Percentiles rank a stretch among this genome's conserved stretches.
These are phyloP conservation scores for Molorchus minor DNA, from an alignment of 2,888 invertebrate species.

Conservation along the genomic window DNA sequence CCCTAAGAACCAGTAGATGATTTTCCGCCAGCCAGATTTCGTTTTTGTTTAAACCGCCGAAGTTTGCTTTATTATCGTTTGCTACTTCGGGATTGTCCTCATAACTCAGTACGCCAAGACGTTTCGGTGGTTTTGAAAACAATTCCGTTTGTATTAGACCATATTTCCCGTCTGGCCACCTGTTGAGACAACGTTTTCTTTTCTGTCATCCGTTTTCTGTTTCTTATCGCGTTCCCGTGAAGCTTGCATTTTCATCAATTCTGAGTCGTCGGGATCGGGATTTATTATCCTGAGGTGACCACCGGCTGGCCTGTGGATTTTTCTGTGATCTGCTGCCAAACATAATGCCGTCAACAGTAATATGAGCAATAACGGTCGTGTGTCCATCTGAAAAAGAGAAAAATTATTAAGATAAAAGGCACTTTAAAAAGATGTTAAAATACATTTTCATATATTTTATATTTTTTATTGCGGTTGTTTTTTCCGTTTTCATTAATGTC, in stretches of 20 bases:
- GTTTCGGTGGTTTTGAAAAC: conserved; percentile 74
- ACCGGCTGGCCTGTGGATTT: conserved; percentile 73
- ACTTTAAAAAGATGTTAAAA: too few relatives aligned
- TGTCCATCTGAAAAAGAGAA: conserved; percentile 34
- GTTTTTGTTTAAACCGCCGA: conserved; percentile 83
- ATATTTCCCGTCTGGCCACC: conserved; percentile 89
- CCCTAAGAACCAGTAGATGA: conserved; percentile 83
- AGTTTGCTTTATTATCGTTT: conserved; percentile 79
- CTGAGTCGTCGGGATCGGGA: conserved; percentile 57
- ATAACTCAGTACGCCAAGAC: conserved; percentile 84
- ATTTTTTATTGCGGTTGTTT: too few relatives aligned
- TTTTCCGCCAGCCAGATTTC: conserved; percentile 93
- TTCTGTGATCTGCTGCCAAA: conserved; percentile 55
- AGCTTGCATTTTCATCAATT: conserved; percentile 45
- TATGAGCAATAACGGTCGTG: conserved; percentile 36
- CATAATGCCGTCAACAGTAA: conserved; percentile 39
- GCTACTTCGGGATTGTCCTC: conserved; percentile 82
- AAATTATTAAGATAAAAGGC: too few relatives aligned
- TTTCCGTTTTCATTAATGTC: too few relatives aligned
- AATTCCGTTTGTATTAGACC: conserved; percentile 88
- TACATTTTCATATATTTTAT: too few relatives aligned
- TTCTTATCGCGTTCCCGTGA: conserved; percentile 41
- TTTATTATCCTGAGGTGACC: conserved; percentile 68
- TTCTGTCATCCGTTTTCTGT: conserved; percentile 67
- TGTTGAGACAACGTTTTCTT: conserved; percentile 89